A percentile compares a stretch with the other conserved stretches of the same genome.
Evolutionary conservation across 1,140 invertebrate genomes (phyloP).

Genomic region (Apis cerana): DNA sequence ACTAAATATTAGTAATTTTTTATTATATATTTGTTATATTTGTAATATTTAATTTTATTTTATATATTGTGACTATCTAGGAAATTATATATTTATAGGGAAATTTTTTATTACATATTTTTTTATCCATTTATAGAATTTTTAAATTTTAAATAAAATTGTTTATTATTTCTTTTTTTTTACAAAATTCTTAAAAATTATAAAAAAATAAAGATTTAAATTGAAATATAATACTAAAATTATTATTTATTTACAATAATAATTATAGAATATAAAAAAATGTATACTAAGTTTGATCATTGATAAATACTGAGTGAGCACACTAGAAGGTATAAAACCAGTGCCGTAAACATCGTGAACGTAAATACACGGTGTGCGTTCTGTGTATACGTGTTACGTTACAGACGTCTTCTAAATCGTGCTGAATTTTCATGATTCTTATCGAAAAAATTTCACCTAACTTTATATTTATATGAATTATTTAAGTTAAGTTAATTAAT

Average conservation of each 20-base stretch:
- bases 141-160: neutral
- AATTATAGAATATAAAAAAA: constrained; percentile 54
- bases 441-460: neutral
- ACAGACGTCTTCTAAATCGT: constrained; percentile 50
- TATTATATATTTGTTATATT: constrained; percentile 1
- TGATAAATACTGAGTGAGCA: constrained; percentile 27
- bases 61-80: constrained; percentile 12
- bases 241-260: neutral
- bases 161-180: no score
- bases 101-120: constrained; percentile 45
- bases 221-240: neutral
- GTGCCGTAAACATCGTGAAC: constrained; percentile 67
- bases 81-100: constrained; percentile 33
- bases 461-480: neutral
- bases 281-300: constrained; percentile 49
- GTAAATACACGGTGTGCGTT: constrained; percentile 56
- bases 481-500: neutral
- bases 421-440: constrained; percentile 35
- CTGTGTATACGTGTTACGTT: constrained; percentile 60
- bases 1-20: constrained; percentile 32
- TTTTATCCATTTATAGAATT: constrained; percentile 43
- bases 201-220: neutral
- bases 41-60: constrained; percentile 4
- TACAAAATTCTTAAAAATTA: neutral
- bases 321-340: constrained; percentile 42